These are phyloP conservation scores for Parotocinclus haroldoi DNA, from an alignment of 2,797 vertebrate species.

Conservation along the genomic window DNA sequence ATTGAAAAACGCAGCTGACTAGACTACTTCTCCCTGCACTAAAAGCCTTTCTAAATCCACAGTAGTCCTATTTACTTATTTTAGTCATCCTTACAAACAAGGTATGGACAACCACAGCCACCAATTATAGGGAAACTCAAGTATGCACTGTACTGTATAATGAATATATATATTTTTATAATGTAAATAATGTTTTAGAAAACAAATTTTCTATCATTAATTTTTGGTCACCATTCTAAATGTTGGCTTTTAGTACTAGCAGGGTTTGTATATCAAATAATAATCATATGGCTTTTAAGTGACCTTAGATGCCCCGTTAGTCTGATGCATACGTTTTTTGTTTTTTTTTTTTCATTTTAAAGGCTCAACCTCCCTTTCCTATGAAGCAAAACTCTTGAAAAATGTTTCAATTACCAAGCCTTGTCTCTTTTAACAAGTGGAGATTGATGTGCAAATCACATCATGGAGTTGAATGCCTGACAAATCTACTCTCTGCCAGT, in stretches of 20 bases:
- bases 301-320: conserved; percentile 13
- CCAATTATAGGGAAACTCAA: too few species aligned
- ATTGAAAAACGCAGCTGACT: too few species aligned
- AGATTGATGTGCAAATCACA: conserved; percentile 27
- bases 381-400: conserved; percentile 24
- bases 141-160: too few species aligned
- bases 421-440: conserved; percentile 31
- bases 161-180: too few species aligned
- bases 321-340: conserved; percentile 1
- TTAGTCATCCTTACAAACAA: too few species aligned
- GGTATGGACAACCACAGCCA: too few species aligned
- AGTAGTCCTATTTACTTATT: too few species aligned
- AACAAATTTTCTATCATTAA: too few species aligned
- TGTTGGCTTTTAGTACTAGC: conserved; percentile 15
- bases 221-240: not conserved
- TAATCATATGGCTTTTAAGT: conserved; percentile 10
- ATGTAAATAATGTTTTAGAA: too few species aligned
- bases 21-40: too few species aligned
- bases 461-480: conserved; percentile 34
- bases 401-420: conserved; percentile 36
- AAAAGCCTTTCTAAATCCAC: too few species aligned
- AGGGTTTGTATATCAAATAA: conserved; percentile 12
- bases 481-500: conserved; percentile 15
- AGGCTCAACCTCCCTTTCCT: conserved; percentile 1
- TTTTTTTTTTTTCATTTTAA: not conserved